Percentiles rank a stretch among this genome's conserved stretches.
These are phyloP conservation scores for Triops cancriformis DNA, from an alignment of 1,140 invertebrate genomes.

Conservation along the genomic window DNA sequence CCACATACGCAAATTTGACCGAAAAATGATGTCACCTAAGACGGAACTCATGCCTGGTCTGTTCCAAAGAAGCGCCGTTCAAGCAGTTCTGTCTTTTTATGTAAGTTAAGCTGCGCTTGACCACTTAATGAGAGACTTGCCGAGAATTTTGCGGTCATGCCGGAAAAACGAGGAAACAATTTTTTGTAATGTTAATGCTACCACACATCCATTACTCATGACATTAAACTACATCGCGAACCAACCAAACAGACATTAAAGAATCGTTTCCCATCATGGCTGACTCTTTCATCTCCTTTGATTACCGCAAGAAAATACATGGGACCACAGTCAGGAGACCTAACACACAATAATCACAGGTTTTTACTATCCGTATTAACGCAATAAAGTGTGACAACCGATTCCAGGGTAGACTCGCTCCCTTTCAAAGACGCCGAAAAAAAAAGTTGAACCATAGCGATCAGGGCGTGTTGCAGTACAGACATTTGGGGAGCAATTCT, in stretches of 20 bases:
- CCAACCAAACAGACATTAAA: background rate
- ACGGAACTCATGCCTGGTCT: background rate
- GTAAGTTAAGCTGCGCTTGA: background rate
- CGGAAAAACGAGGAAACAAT: background rate
- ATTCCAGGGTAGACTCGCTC: background rate
- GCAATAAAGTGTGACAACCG: slow-evolving; percentile 7
- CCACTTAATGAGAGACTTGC: background rate
- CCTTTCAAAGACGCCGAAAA: background rate
- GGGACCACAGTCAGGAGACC: background rate
- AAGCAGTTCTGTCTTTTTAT: background rate
- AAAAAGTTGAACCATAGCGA: background rate
- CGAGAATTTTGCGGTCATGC: background rate
- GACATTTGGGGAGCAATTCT: background rate
- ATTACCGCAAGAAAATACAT: background rate
- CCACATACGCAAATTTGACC: background rate
- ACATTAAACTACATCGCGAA: background rate
- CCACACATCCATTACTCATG: background rate
- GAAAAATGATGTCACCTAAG: background rate
- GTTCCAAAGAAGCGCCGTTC: background rate
- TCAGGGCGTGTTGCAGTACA: background rate
- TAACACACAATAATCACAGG: background rate
- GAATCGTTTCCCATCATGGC: background rate
- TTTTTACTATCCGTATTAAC: background rate
- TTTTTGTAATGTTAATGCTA: background rate
- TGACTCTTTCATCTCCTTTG: background rate